Evolutionary conservation across 2,888 invertebrate genomes (phyloP), one percentile per base, ranked within the genome.

Genomic region (Euzetes globulus): DNA sequence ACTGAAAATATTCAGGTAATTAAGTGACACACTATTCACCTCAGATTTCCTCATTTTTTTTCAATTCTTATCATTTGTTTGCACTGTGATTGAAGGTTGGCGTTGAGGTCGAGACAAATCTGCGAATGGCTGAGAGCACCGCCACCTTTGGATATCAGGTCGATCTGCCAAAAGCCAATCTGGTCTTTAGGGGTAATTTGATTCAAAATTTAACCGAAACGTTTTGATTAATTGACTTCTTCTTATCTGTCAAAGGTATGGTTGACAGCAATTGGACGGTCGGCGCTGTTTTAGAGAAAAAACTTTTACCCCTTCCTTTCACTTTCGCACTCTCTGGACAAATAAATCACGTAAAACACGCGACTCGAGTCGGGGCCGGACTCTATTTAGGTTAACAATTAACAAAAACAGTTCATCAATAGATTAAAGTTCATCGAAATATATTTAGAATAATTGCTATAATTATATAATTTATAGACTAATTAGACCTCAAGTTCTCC

Each of bases 191-290:
- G 89, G 97, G 95, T 94, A 82, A 81, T 58, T 81, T 77, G n/a
- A n/a, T 58, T 58, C 13, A 22, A 45, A 15, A 11, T 19, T 50
- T 22, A 27, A 22, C 17, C 52, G 7, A 41, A 41, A 37, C 27
- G 15, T 17, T 13, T 50, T 22, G 22, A 71, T 72, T 60, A n/a
- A 17, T 80, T 81, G 1, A 45, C 25, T 73, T 65, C 5, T 41
- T 4, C 22, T 76, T 68, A n/a, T n/a, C n/a, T n/a, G n/a, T 13
- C 71, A 15, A 65, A 77, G 96, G 94, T 80, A 92, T 92, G 84
- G 86, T 93, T 72, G 94, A 95, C 83, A 90, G 92, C 63, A 93
- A 93, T 83, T 94, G 93, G 92, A 91, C 90, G 78, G 91, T 97
- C 13, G 93, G 92, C 72, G 95, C 92, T 0, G 92, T 94, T 1